phyloP scores from a whole-genome alignment of 2,113 vertebrate species.

The Mystacornis crossleyi region DNA sequence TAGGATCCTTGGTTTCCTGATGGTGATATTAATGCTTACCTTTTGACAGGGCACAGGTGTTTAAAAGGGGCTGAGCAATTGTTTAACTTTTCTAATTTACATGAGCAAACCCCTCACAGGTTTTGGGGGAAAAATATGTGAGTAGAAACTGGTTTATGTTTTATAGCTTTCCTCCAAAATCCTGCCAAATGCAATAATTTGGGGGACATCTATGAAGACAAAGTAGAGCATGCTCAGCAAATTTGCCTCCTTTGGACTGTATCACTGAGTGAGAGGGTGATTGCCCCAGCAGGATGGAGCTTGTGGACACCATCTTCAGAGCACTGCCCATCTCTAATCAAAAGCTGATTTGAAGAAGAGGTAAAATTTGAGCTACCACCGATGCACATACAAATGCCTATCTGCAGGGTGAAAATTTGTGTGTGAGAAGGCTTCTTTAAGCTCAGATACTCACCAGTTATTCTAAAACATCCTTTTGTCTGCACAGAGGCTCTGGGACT shows the following conservation, averaged over 20 bases:
- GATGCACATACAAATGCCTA: too few relatives aligned
- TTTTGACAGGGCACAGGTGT: not conserved
- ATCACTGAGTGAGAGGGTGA: too few relatives aligned
- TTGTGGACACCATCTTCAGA: not conserved
- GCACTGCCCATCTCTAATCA: not conserved
- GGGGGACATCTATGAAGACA: not conserved
- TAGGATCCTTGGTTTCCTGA: not conserved
- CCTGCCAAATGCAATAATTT: not conserved
- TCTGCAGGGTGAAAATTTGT: not conserved
- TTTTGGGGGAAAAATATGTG: accelerated
- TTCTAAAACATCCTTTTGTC: not conserved
- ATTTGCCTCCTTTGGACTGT: not conserved
- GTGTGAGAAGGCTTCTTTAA: not conserved
- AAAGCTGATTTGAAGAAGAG: not conserved
- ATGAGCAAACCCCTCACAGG: accelerated
- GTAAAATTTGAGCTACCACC: not conserved
- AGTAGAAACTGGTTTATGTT: not conserved
- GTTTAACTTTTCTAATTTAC: not conserved
- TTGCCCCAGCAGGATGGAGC: not conserved
- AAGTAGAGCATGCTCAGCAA: not conserved
- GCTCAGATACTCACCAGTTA: not conserved
- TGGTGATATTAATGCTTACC: not conserved
- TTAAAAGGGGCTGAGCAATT: not conserved
- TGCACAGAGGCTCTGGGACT: not conserved
- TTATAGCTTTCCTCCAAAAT: not conserved